Evolutionary conservation across 1,140 invertebrate species (phyloP).

Genomic region (Cydia strobilella): DNA sequence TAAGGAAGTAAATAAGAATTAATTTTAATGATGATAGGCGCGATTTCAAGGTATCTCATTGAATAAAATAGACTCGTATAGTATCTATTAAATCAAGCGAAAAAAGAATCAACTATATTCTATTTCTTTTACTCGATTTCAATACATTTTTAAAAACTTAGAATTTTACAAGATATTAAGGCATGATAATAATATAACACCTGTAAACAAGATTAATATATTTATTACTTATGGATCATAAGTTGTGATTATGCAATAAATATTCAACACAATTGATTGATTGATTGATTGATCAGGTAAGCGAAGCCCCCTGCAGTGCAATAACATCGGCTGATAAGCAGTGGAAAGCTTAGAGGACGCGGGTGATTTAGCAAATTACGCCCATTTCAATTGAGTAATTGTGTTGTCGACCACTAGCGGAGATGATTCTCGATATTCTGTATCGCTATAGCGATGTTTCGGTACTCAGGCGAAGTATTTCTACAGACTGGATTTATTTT

Average conservation of each 20-base stretch:
- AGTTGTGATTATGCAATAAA: background rate
- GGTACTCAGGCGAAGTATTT: background rate
- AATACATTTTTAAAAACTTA: no score
- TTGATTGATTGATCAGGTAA: background rate
- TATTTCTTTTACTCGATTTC: no score
- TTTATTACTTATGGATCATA: no score
- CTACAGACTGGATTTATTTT: background rate
- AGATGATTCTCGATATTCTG: constrained; percentile 19
- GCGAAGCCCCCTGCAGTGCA: background rate
- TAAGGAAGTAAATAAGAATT: no score
- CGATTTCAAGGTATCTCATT: no score
- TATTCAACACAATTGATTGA: background rate
- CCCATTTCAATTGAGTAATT: constrained; percentile 28
- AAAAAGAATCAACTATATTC: no score
- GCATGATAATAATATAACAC: no score
- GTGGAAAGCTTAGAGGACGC: constrained; percentile 30
- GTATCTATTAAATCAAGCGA: no score
- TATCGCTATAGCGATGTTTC: background rate
- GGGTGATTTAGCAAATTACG: constrained; percentile 28
- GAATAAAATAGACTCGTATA: no score
- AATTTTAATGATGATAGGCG: no score
- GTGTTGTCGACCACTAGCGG: constrained; percentile 12
- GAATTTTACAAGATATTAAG: no score
- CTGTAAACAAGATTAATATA: no score
- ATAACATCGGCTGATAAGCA: constrained; percentile 1